A percentile compares a stretch with the other conserved stretches of the same genome.
Evolutionary conservation across 2,797 vertebrate genomes (phyloP).

Genomic region (Ceryle rudis): DNA sequence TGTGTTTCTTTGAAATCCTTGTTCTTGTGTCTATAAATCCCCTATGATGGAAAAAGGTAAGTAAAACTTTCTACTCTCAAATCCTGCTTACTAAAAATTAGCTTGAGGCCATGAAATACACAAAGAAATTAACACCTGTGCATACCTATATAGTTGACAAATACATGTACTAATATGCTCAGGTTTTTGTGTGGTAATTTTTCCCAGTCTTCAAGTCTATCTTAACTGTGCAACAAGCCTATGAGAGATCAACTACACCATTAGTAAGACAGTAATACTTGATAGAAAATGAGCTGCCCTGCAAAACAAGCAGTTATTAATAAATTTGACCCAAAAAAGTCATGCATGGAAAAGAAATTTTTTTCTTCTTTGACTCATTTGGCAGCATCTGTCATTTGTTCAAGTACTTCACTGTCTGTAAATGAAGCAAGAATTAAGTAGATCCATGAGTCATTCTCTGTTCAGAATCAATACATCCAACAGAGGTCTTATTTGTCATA

Average conservation of each 20-base stretch:
- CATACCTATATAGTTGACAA: not conserved
- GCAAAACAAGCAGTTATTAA: conserved; percentile 6
- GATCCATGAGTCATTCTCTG: conserved; percentile 64
- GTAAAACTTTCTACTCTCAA: not conserved
- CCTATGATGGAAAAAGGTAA: not conserved
- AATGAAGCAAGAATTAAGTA: conserved; percentile 56
- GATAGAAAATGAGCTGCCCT: not conserved
- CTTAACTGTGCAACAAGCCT: not conserved
- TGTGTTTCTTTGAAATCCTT: not conserved
- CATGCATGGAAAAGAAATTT: not conserved
- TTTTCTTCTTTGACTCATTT: conserved; percentile 42
- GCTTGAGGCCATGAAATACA: not conserved
- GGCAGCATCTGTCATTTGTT: conserved; percentile 61
- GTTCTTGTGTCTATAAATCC: not conserved
- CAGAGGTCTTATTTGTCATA: conserved; percentile 64
- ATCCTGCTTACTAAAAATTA: not conserved
- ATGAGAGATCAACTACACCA: not conserved
- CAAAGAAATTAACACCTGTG: not conserved
- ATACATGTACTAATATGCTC: not conserved
- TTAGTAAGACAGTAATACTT: not conserved
- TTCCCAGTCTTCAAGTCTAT: not conserved
- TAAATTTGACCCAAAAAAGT: not conserved
- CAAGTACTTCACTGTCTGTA: conserved; percentile 35
- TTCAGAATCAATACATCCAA: conserved; percentile 59
- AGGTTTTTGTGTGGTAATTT: not conserved